Evolutionary conservation across 2,888 invertebrate species (phyloP).

Genomic region (Chrysotoxum bicinctum): DNA sequence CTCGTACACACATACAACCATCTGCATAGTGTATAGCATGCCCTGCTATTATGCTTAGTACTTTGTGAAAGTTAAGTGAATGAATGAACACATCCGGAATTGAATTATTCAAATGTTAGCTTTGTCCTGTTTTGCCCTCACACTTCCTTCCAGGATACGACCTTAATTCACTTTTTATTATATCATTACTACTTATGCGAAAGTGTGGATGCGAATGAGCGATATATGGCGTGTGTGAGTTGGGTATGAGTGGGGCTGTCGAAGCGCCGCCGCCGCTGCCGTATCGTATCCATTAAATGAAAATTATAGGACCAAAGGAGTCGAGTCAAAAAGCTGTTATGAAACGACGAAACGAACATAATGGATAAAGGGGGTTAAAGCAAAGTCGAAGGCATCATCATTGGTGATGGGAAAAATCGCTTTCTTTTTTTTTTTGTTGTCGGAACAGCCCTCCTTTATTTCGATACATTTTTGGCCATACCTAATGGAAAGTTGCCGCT

Average conservation of each 20-base stretch:
- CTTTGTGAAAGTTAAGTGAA: slow-evolving; percentile 66
- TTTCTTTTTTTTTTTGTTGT: slow-evolving; percentile 34
- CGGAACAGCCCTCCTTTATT: slow-evolving; percentile 34
- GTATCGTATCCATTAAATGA: slow-evolving; percentile 65
- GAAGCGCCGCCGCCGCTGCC: background rate
- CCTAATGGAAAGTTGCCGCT: slow-evolving; percentile 43
- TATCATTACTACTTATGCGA: slow-evolving; percentile 57
- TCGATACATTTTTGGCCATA: slow-evolving; percentile 49
- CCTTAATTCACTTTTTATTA: slow-evolving; percentile 71
- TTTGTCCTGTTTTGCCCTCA: slow-evolving; percentile 41
- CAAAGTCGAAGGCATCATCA: slow-evolving; percentile 57
- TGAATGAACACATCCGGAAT: slow-evolving; percentile 71
- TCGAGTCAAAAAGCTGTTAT: slow-evolving; percentile 53
- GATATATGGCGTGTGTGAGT: slow-evolving; percentile 17
- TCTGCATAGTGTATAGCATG: background rate
- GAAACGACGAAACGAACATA: slow-evolving; percentile 38
- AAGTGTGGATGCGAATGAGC: slow-evolving; percentile 48
- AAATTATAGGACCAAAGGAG: slow-evolving; percentile 64
- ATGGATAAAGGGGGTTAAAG: slow-evolving; percentile 1
- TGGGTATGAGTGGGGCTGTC: slow-evolving; percentile 35
- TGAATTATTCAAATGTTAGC: slow-evolving; percentile 72
- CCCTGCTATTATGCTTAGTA: slow-evolving; percentile 35
- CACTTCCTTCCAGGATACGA: slow-evolving; percentile 33
- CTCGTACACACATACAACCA: background rate
- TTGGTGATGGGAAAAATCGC: slow-evolving; percentile 61